These are phyloP conservation scores for Propithecus perrieri DNA, from an alignment of 2,797 vertebrate species.

Conservation along the genomic window DNA sequence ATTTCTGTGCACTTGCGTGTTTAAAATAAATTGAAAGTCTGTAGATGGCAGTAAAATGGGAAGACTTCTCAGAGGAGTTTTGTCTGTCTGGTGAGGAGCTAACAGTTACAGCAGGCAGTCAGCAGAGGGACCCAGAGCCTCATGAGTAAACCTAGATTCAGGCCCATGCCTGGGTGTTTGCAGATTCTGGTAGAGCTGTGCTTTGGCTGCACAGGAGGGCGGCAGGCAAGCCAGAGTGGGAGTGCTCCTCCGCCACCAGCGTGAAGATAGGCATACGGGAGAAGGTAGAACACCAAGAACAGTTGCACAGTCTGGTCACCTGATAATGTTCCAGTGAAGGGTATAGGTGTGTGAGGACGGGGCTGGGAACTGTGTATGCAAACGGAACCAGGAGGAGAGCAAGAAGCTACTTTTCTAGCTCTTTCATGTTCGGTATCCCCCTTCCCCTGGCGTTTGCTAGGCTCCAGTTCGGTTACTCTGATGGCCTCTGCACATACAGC, in stretches of 20 bases:
- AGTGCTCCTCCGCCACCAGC: background rate
- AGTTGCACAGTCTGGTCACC: background rate
- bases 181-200: background rate
- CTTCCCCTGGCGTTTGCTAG: background rate
- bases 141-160: slow-evolving; percentile 42
- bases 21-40: slow-evolving; percentile 11
- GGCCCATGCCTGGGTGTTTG: rapidly evolving
- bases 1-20: background rate
- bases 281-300: background rate
- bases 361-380: background rate
- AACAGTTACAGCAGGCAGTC: slow-evolving; percentile 60
- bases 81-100: background rate
- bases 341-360: background rate
- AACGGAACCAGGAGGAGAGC: background rate
- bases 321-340: background rate
- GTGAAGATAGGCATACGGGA: background rate
- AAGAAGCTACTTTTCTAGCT: background rate
- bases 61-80: background rate
- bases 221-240: background rate
- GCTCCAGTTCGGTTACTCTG: background rate
- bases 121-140: slow-evolving; percentile 81
- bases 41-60: background rate
- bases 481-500: background rate
- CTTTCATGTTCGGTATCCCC: background rate
- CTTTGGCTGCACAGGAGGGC: background rate